These are phyloP conservation scores for Isurus oxyrinchus DNA, from an alignment of 2,113 vertebrate species.

Conservation along the genomic window DNA sequence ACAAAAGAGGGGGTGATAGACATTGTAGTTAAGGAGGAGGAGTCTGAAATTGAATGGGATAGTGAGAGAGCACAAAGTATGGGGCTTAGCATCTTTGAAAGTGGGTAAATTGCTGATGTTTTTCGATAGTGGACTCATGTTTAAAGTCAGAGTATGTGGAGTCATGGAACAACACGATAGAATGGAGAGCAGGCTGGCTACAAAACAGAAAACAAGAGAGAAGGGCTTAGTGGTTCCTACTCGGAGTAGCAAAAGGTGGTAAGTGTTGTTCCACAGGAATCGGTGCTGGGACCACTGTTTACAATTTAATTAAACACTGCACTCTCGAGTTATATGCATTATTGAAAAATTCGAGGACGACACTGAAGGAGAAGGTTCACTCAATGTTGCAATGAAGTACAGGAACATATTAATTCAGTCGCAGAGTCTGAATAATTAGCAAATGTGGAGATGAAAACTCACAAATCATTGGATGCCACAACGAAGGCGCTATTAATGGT, in stretches of 20 bases:
- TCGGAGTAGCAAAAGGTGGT: background rate
- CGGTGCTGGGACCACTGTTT: background rate
- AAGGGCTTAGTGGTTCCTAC: background rate
- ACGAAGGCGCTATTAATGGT: background rate
- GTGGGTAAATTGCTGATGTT: background rate
- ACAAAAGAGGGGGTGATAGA: too few species aligned
- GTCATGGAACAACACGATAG: too few species aligned
- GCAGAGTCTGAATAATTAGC: background rate
- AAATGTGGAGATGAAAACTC: background rate
- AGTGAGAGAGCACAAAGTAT: too few species aligned
- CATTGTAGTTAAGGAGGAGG: too few species aligned
- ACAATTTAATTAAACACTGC: background rate
- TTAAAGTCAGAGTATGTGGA: background rate
- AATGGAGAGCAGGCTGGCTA: background rate
- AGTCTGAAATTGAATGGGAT: too few species aligned
- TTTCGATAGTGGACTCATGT: background rate
- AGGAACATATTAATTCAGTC: too few species aligned
- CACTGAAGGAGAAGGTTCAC: background rate
- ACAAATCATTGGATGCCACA: background rate
- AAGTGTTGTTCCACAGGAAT: background rate
- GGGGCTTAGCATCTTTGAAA: too few species aligned
- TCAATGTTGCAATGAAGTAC: background rate
- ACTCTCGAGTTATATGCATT: background rate
- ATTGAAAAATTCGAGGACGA: background rate
- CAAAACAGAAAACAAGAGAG: background rate